Conservation (phyloP, 2,888 invertebrate species). For the Drosophila cracens region DNA sequence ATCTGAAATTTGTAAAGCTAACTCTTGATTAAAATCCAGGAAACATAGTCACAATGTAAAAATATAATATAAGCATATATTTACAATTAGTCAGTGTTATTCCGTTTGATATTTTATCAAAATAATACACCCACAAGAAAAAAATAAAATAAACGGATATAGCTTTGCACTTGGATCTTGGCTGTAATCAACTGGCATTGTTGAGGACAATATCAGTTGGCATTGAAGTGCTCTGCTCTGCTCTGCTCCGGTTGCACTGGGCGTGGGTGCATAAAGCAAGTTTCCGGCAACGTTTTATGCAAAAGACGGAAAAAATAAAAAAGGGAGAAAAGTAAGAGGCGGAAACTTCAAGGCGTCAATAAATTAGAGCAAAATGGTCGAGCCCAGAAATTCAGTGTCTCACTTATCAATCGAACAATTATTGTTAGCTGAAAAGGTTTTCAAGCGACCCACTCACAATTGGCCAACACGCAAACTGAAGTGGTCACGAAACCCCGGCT, state of each 20-base stretch:
- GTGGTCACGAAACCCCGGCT: constrained; percentile 57
- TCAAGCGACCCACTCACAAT: constrained; percentile 45
- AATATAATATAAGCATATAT: background rate
- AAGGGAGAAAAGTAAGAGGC: constrained; percentile 36
- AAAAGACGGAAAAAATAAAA: background rate
- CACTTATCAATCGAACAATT: constrained; percentile 72
- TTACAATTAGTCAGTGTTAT: constrained; percentile 9
- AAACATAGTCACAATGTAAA: constrained; percentile 9
- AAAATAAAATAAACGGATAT: constrained; percentile 2
- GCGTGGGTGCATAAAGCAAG: constrained; percentile 54
- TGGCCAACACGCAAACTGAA: constrained; percentile 66
- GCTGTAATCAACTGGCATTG: constrained; percentile 67
- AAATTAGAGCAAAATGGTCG: constrained; percentile 70
- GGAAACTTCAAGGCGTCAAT: constrained; percentile 63
- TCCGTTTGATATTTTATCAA: constrained; percentile 36
- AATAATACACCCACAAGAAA: constrained; percentile 38
- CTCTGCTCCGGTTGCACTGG: constrained; percentile 9
- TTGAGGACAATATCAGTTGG: constrained; percentile 45
- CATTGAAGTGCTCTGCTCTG: constrained; percentile 28
- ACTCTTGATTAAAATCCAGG: constrained; percentile 1
- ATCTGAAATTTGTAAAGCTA: background rate
- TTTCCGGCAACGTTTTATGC: constrained; percentile 20
- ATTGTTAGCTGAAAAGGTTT: constrained; percentile 58
- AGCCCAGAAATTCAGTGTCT: constrained; percentile 27
- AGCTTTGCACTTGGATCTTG: constrained; percentile 39